phyloP scores from a whole-genome alignment of 2,113 vertebrate genomes.

The Rutilus rutilus region DNA sequence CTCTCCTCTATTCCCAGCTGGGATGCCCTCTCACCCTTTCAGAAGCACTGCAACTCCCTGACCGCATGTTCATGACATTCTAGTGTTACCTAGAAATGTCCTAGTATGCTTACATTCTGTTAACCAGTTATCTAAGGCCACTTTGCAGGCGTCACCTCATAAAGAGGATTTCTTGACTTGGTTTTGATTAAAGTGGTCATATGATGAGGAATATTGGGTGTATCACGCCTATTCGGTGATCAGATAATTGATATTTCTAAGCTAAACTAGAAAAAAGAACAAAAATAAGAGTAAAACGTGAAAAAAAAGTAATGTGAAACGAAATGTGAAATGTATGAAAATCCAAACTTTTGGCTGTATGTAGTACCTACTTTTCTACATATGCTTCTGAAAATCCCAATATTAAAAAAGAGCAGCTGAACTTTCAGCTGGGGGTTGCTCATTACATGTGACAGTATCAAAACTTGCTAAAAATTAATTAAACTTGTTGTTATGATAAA shows the following conservation, averaged over 20 bases:
- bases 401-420: conserved; percentile 1
- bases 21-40: background rate
- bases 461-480: background rate
- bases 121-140: conserved; percentile 57
- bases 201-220: background rate
- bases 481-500: background rate
- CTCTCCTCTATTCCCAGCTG: background rate
- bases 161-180: conserved; percentile 52
- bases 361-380: background rate
- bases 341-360: background rate
- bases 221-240: too few relatives aligned
- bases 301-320: background rate
- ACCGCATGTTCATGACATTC: conserved; percentile 63
- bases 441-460: too few relatives aligned
- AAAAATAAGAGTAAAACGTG: too few relatives aligned
- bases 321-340: background rate
- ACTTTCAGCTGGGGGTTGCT: background rate
- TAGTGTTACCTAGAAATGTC: conserved; percentile 68
- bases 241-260: too few relatives aligned
- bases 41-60: background rate
- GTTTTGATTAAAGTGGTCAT: conserved; percentile 5
- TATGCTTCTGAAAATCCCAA: conserved; percentile 2
- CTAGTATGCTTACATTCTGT: conserved; percentile 61
- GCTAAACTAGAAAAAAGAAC: too few relatives aligned
- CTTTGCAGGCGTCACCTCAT: conserved; percentile 40